These are phyloP conservation scores for Petrocephalus schoutedeni DNA, from an alignment of 2,797 vertebrate genomes.

Conservation along the genomic window DNA sequence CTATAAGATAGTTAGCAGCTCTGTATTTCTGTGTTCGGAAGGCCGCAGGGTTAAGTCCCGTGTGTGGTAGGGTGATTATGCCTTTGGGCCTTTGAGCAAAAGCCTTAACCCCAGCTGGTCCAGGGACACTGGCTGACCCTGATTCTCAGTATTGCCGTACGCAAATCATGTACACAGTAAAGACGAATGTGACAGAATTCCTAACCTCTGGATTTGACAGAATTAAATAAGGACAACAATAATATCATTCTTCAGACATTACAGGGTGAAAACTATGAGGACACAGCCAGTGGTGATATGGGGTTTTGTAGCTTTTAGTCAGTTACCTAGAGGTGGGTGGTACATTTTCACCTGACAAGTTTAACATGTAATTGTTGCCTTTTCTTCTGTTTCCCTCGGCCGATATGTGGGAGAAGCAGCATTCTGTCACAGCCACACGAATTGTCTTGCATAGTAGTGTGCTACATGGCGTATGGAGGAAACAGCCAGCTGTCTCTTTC, in stretches of 20 bases:
- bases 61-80: neutral
- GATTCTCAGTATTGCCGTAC: neutral
- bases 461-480: neutral
- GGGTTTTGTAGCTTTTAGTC: neutral
- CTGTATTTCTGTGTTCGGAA: neutral
- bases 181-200: neutral
- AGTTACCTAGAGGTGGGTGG: neutral
- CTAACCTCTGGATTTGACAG: neutral
- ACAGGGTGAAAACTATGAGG: neutral
- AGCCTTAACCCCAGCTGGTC: no score
- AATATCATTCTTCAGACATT: neutral
- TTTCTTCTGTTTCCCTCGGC: neutral
- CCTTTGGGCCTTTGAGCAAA: neutral
- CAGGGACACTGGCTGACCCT: neutral
- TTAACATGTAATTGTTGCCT: neutral
- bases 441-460: neutral
- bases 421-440: neutral
- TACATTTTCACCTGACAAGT: neutral
- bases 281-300: neutral
- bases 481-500: neutral
- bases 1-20: neutral
- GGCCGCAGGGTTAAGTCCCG: neutral
- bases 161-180: neutral
- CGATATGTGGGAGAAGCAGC: neutral
- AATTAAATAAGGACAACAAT: neutral